Evolutionary conservation across 2,888 invertebrate species (phyloP), one percentile per base, ranked within the genome.

Genomic region (Macrophya alboannulata): DNA sequence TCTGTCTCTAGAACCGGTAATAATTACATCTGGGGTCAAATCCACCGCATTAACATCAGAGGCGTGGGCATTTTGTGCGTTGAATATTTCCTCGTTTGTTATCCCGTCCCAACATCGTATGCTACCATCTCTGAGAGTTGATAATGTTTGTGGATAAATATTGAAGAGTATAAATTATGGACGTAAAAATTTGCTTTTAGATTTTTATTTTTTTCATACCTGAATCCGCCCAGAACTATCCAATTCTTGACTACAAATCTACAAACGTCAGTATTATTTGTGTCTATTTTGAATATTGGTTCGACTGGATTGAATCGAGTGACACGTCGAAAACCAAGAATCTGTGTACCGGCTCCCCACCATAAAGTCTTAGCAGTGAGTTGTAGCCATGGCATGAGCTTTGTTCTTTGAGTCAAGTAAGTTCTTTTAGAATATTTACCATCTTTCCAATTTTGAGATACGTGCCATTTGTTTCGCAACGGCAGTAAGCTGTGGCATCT

Each of bases 361-460:
- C 95, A 96, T 0, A 96, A 88, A 48, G 90, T 90, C 31, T 95
- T 92, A 0, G 92, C 92, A 10, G 95, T 94, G 55, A 96, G 89
- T 77, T 94, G 92, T 10, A 96, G 88, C 94, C 95, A 95, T 68
- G 96, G 95, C 90, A 95, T 94, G 87, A 94, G 94, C 91, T 94
- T 95, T 71, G 91, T 91, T 6, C 90, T 90, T 79, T 94, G 94
- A 74, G 94, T 94, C 84, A 94, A 94, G 68, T 94, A 92, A 17
- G 93, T 90, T 48, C 92, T 92, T 87, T 95, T 95, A 17, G 92
- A 90, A 88, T 95, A 96, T 79, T 92, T 92, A 1, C 95, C 96
- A 76, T 92, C 92, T n/a, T 93, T 89, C 96, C 96, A 96, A 89
- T 96, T 95, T n/a, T 93, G 90, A 0, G 94, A 94, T 74, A 94